A percentile compares a stretch with the other conserved stretches of the same genome.
Evolutionary conservation across 2,113 vertebrate genomes (phyloP).

Genomic region (Perca fluviatilis): DNA sequence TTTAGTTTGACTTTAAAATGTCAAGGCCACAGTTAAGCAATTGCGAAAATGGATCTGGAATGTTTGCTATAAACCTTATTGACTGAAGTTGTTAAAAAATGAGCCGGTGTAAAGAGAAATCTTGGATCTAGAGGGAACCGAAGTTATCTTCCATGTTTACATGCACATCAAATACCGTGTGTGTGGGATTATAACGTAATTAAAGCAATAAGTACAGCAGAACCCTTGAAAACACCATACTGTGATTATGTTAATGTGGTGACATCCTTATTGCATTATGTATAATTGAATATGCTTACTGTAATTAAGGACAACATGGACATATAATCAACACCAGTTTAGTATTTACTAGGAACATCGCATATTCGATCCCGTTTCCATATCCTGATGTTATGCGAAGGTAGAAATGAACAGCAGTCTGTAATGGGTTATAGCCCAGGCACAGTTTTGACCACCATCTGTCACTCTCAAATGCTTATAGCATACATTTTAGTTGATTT

Average conservation of each 20-base stretch:
- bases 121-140: not conserved
- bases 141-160: not conserved
- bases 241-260: conserved; percentile 38
- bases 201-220: not conserved
- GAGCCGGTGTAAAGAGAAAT: no score
- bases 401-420: conserved; percentile 15
- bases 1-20: no score
- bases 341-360: not conserved
- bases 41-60: no score
- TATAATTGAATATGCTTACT: not conserved
- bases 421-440: not conserved
- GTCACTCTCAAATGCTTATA: conserved; percentile 30
- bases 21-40: no score
- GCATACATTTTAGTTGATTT: conserved; percentile 18
- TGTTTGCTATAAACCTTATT: not conserved
- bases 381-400: not conserved
- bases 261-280: conserved; percentile 30
- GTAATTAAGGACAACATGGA: conserved; percentile 29
- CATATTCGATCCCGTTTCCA: conserved; percentile 5
- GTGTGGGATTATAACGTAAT: conserved; percentile 11
- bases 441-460: conserved; percentile 30
- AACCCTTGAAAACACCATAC: conserved; percentile 16
- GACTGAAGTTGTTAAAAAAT: not conserved
- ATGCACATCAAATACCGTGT: not conserved
- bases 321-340: conserved; percentile 18